Base-by-base conservation (phyloP, 2,888 invertebrate species). In the Caenorhabditis panamensis region DNA sequence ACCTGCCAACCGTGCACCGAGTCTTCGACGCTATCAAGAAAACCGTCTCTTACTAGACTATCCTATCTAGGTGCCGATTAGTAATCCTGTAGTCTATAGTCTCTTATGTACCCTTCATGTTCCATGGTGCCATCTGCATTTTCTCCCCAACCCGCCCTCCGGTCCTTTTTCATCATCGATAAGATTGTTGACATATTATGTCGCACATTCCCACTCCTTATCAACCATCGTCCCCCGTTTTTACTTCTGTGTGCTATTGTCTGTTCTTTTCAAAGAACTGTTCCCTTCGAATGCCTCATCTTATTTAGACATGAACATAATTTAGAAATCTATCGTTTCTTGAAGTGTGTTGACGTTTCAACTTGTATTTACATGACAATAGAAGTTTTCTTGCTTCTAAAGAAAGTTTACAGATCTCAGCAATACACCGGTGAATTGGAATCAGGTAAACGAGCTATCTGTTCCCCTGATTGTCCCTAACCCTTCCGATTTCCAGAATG, bases 1-100 rank as follows among this genome's bases (percentile, higher is more conserved):
- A 98, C 92, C 92, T 99, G 85, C 99, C 99, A 0, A 95, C 95
- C 92, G 96, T 95, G 91, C 95, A 95, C 95, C 93, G 97, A 63
- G 96, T 96, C 91, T 93, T 95, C 79, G 94, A 95, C 72, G 95
- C 95, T 0, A 93, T 99, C 53, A 94, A 94, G 83, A 94, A 94
- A 73, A 92, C 95, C 0, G 90, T 96, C 1, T 93, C 94, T 82
- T 97, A 94, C 18, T 81, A 63, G 20, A 47, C 31, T n/a, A 16
- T 24, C 9, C 31, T 18, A 37, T 1, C n/a, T 24, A 6, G 53
- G 13, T 61, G 31, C 20, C 22, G 36, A 51, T 47, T 63, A 49
- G 28, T 31, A 22, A 6, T 13, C 0, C 18, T 36, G 62, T 71
- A 47, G 37, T 61, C 11, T n/a, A 41, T 44, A 51, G 31, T 54